phyloP scores from a whole-genome alignment of 2,888 invertebrate genomes.

The Sphaerophoria rueppellii region DNA sequence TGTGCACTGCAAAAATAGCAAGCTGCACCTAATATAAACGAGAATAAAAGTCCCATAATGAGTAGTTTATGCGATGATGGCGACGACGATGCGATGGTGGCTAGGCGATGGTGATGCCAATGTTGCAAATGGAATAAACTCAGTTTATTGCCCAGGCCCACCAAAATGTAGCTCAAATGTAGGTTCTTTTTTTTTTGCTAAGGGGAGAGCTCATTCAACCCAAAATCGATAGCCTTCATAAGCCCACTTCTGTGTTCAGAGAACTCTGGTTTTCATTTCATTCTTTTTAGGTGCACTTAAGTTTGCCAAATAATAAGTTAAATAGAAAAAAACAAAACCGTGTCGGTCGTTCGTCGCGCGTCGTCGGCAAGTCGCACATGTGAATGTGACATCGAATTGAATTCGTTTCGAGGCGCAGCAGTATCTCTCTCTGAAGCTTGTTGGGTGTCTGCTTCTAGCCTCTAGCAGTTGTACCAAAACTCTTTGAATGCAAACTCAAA shows the following conservation, averaged over 20 bases:
- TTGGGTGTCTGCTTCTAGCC: conserved; percentile 15
- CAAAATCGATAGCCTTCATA: conserved; percentile 29
- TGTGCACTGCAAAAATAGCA: neutral
- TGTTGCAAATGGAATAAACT: conserved; percentile 17
- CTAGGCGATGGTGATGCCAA: neutral
- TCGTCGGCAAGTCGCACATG: conserved; percentile 10
- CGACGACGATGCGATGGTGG: neutral
- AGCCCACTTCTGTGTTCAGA: neutral
- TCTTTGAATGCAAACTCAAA: neutral
- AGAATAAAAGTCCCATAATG: neutral
- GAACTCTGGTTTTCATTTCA: conserved; percentile 27
- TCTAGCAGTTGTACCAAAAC: conserved; percentile 2
- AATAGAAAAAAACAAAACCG: conserved; percentile 12
- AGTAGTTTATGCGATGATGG: conserved; percentile 4
- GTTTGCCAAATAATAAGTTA: conserved; percentile 35
- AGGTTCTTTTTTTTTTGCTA: conserved; percentile 6
- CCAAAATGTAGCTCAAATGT: conserved; percentile 29
- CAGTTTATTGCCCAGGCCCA: conserved; percentile 31
- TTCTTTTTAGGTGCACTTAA: conserved; percentile 11
- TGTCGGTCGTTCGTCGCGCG: neutral
- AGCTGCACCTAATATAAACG: neutral
- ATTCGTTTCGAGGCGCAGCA: conserved; percentile 68
- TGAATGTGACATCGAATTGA: conserved; percentile 69
- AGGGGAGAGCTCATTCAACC: conserved; percentile 34
- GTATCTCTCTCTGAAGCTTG: conserved; percentile 7